Base-by-base conservation (phyloP, 2,888 invertebrate species). In the Gastracanthus pulcherrimus region DNA sequence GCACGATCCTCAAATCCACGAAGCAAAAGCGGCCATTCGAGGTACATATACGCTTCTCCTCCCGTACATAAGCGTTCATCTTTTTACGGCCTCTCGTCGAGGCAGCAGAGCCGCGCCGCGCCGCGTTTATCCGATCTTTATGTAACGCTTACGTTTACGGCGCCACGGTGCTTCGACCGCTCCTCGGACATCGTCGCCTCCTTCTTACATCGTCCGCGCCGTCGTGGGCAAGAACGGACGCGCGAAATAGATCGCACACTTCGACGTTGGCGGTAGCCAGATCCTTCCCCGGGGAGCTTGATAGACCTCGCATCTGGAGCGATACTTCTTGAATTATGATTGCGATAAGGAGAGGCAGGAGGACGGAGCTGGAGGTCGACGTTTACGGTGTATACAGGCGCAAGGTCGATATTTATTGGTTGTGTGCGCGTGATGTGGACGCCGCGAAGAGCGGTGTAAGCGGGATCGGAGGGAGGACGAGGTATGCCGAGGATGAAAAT, bases 281-380 rank as follows among this genome's bases (percentile, higher is more conserved):
- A 38, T 55, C 23, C 45, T 70, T n/a, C 45, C 58, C 60, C 7
- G 45, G 67, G 67, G 67, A 58, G 29, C 16, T 62, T 77, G 70
- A 77, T 77, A 70, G 69, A 60, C 76, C 69, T 70, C 31, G 29
- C 74, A 58, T 67, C 48, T 23, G 60, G 64, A 41, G 58, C 60
- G 41, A 72, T 79, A 79, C 45, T 74, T 67, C 74, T 26, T 67
- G 67, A 79, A 66, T 79, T 74, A 79, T 79, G 58, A 72, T 79
- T 72, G 67, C 48, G 79, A 79, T 79, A 79, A 79, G 74, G 11
- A 66, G 48, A 2, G 23, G 55, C 38, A 19, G 34, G 31, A n/a
- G 36, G 45, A 29, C 26, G n/a, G 45, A 7, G 23, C 23, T 38
- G n/a, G 45, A 7, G 23, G 34, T 38, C 16, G 29, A 19, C 55